phyloP scores from a whole-genome alignment of 2,888 invertebrate species.

The Trisateles emortualis region DNA sequence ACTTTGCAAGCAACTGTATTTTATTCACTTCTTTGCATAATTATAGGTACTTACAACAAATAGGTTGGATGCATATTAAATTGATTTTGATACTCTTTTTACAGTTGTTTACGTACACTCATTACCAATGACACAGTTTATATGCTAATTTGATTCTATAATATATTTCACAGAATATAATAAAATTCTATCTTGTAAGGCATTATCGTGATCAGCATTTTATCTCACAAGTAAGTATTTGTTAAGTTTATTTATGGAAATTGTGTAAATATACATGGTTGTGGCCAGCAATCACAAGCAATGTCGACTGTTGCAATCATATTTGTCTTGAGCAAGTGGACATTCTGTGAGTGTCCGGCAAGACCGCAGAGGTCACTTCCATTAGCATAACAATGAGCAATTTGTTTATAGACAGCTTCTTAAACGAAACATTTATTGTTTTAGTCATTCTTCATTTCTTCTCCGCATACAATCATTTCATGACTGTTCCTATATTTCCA shows the following conservation, averaged over 20 bases:
- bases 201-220: constrained; percentile 28
- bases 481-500: neutral
- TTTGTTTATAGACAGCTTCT: constrained; percentile 22
- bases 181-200: constrained; percentile 5
- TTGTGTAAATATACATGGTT: constrained; percentile 30
- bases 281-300: constrained; percentile 41
- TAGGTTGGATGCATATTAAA: too few relatives aligned
- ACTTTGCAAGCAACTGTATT: too few relatives aligned
- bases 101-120: neutral
- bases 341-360: constrained; percentile 35
- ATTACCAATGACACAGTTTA: constrained; percentile 55
- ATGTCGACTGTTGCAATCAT: constrained; percentile 48
- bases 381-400: constrained; percentile 62
- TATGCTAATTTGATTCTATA: constrained; percentile 54
- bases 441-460: neutral
- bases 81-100: too few relatives aligned
- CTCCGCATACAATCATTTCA: neutral
- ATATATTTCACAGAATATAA: constrained; percentile 34
- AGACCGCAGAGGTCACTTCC: constrained; percentile 52
- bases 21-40: too few relatives aligned
- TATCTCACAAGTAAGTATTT: constrained; percentile 22
- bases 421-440: constrained; percentile 8
- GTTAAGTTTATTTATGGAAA: constrained; percentile 40
- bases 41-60: too few relatives aligned
- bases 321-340: constrained; percentile 13